Percentiles rank a stretch among this genome's conserved stretches.
Conservation (phyloP, 2,113 vertebrate species). For the Manacus vitellinus region DNA sequence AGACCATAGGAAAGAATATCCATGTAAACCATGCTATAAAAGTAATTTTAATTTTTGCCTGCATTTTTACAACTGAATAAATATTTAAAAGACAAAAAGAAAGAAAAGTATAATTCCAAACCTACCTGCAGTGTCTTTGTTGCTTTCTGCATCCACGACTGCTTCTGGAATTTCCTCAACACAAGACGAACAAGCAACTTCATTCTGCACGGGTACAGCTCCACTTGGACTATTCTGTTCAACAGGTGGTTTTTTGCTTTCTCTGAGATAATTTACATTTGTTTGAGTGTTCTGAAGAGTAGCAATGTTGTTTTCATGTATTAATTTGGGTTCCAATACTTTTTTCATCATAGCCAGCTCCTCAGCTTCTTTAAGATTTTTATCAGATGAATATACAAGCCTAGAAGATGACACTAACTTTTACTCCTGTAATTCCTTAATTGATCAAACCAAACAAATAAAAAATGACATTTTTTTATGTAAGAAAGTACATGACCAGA, state of each 20-base stretch:
- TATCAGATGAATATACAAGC: conserved; percentile 76
- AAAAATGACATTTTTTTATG: neutral
- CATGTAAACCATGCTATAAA: neutral
- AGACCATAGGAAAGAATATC: neutral
- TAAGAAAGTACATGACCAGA: neutral
- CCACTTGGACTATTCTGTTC: neutral
- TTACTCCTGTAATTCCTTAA: neutral
- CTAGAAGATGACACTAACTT: conserved; percentile 65
- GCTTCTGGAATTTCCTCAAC: conserved; percentile 45
- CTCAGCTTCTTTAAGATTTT: conserved; percentile 70
- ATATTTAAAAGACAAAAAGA: neutral
- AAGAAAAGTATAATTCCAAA: neutral
- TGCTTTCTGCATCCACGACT: neutral
- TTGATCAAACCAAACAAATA: neutral
- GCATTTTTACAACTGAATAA: neutral
- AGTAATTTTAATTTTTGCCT: neutral
- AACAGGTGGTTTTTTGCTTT: neutral
- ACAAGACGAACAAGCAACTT: neutral
- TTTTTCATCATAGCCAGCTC: conserved; percentile 68
- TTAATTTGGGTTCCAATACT: neutral
- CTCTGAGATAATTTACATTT: neutral
- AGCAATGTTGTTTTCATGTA: neutral
- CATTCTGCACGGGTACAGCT: conserved; percentile 26
- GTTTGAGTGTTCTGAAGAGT: neutral
- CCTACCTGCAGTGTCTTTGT: conserved; percentile 48